Percentiles rank a stretch among this genome's conserved stretches.
These are phyloP conservation scores for Tenebrosternarchus preto DNA, from an alignment of 2,113 vertebrate species.

Conservation along the genomic window DNA sequence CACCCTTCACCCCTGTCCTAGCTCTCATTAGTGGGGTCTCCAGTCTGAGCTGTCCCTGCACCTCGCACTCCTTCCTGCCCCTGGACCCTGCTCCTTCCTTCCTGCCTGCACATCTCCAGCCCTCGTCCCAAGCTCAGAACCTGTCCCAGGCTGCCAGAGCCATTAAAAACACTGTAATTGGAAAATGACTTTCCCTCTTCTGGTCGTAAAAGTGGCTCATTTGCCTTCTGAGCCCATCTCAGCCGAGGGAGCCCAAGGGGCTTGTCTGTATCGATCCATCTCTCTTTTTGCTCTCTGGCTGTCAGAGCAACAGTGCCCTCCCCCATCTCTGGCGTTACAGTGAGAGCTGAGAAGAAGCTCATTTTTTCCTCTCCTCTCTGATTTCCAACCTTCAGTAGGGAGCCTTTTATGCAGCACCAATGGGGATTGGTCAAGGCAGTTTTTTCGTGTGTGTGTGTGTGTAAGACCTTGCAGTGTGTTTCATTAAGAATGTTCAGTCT, in stretches of 20 bases:
- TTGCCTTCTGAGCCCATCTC: constrained; percentile 27
- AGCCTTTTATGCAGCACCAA: neutral
- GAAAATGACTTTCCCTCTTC: constrained; percentile 35
- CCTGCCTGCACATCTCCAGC: constrained; percentile 13
- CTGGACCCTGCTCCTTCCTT: neutral
- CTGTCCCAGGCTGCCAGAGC: constrained; percentile 29
- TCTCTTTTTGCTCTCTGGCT: constrained; percentile 11
- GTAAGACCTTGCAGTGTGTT: constrained; percentile 13
- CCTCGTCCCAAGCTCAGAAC: constrained; percentile 16
- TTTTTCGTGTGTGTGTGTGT: neutral
- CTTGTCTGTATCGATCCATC: constrained; percentile 40
- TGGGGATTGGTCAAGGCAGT: no score
- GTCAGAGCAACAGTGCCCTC: constrained; percentile 2
- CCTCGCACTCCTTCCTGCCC: constrained; percentile 10
- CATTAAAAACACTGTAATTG: constrained; percentile 43
- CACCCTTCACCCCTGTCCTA: constrained; percentile 32
- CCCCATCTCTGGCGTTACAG: neutral
- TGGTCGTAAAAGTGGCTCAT: constrained; percentile 35
- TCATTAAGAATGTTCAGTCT: neutral
- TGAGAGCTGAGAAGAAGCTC: neutral
- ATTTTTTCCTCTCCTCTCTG: neutral
- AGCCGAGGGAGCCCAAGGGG: constrained; percentile 20
- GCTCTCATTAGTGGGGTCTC: constrained; percentile 34
- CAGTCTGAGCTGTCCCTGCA: neutral
- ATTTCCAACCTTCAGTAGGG: constrained; percentile 7